These are phyloP conservation scores for Reticulitermes lucifugus DNA, from an alignment of 2,888 invertebrate species.

Conservation along the genomic window DNA sequence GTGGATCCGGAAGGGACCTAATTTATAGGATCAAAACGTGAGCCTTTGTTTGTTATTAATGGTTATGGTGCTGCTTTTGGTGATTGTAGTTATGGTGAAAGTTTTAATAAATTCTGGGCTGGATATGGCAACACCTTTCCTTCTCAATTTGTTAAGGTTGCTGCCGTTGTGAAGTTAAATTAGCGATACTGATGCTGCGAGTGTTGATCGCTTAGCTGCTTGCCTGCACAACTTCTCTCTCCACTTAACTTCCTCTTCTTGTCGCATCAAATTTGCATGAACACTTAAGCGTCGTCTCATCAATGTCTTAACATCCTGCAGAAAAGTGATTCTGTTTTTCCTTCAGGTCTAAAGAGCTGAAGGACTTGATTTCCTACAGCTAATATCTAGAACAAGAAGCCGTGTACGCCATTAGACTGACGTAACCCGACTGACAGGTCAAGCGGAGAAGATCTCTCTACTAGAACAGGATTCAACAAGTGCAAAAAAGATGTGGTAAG, in stretches of 20 bases:
- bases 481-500: no score
- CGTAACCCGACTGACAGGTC: no score
- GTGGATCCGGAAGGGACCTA: no score
- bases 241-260: constrained; percentile 31
- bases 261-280: constrained; percentile 66
- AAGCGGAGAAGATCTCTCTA: no score
- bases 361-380: neutral
- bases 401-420: neutral
- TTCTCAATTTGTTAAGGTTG: no score
- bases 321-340: constrained; percentile 9
- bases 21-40: no score
- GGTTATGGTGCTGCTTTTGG: no score
- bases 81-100: no score
- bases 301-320: constrained; percentile 35
- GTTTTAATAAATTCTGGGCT: no score
- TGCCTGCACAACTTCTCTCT: neutral
- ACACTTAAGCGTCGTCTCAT: constrained; percentile 55
- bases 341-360: neutral
- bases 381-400: neutral
- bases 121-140: no score
- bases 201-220: constrained; percentile 16
- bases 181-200: neutral
- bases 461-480: no score
- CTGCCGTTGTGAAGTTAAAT: constrained; percentile 15
- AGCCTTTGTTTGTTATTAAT: no score